These are phyloP conservation scores for Naja naja DNA, from an alignment of 2,113 vertebrate species.

Conservation along the genomic window DNA sequence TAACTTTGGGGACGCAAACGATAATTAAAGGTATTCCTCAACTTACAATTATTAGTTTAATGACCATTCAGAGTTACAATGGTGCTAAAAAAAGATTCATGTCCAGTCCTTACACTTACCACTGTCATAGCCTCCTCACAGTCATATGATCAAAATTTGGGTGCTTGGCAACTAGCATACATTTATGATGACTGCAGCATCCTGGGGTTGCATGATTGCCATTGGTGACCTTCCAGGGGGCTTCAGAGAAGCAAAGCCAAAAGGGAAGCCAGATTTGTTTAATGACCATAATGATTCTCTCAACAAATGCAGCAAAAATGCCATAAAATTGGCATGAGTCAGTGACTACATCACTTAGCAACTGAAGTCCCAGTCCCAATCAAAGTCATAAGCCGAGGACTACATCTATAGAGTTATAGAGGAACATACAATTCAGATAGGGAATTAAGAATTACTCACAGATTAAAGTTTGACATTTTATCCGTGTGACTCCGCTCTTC, in stretches of 20 bases:
- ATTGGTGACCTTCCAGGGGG: not conserved
- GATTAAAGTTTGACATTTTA: slow-evolving; percentile 82
- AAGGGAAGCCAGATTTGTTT: not conserved
- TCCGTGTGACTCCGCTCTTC: slow-evolving; percentile 82
- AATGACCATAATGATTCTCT: not conserved
- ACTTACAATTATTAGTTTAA: not conserved
- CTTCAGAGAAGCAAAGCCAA: not conserved
- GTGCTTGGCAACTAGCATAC: not conserved
- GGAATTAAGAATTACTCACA: slow-evolving; percentile 75
- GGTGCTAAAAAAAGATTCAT: not conserved
- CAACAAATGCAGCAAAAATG: not conserved
- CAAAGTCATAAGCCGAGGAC: not conserved
- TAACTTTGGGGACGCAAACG: not conserved
- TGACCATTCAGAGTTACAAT: not conserved
- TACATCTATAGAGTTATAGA: not conserved
- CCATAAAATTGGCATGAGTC: not conserved
- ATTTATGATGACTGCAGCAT: not conserved
- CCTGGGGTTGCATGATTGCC: not conserved
- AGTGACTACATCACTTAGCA: not conserved
- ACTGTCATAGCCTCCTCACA: not conserved
- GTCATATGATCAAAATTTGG: not conserved
- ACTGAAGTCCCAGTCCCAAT: not conserved
- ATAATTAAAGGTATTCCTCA: not conserved
- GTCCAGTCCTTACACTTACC: not conserved
- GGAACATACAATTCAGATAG: not conserved